phyloP scores from a whole-genome alignment of 2,113 vertebrate genomes.

The Odocoileus virginianus region DNA sequence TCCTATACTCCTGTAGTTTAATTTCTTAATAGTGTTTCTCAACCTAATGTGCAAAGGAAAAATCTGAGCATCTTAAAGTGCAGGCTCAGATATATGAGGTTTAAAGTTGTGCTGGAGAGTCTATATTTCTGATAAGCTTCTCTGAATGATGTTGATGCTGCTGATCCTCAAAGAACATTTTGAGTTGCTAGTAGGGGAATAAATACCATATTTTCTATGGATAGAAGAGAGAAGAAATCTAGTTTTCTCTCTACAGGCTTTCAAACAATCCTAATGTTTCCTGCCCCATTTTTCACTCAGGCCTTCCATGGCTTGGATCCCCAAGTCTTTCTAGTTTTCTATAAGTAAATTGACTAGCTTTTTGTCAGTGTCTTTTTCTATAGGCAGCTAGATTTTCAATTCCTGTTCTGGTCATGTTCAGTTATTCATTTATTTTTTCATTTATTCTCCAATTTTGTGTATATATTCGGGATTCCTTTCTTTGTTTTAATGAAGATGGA shows the following conservation, averaged over 20 bases:
- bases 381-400: neutral
- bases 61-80: neutral
- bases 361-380: neutral
- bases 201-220: neutral
- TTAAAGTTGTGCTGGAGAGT: neutral
- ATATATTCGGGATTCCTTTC: neutral
- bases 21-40: neutral
- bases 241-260: neutral
- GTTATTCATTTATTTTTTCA: neutral
- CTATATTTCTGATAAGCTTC: neutral
- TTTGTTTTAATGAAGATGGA: neutral
- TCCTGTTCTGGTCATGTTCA: neutral
- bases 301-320: neutral
- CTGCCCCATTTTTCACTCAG: neutral
- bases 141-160: neutral
- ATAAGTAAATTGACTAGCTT: neutral
- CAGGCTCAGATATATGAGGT: neutral
- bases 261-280: neutral
- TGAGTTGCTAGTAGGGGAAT: neutral
- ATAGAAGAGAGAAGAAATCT: neutral
- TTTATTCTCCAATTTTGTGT: neutral
- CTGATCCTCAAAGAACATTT: neutral
- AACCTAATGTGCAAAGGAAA: neutral
- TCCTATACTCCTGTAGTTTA: neutral
- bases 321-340: neutral